Evolutionary conservation across 2,797 vertebrate genomes (phyloP).

Genomic region (Staurois parvus): DNA sequence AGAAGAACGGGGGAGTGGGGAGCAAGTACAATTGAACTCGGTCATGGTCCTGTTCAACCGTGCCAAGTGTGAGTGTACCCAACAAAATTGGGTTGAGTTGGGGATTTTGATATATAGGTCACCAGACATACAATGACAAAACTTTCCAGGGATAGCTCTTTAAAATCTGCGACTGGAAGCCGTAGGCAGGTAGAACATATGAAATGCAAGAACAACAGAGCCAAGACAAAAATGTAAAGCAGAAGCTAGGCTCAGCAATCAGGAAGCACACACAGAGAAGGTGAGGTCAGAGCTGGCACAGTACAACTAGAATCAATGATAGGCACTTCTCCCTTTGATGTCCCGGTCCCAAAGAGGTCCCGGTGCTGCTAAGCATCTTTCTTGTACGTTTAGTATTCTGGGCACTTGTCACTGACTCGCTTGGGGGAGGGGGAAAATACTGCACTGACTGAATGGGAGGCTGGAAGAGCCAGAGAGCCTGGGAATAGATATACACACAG

Average conservation of each 20-base stretch:
- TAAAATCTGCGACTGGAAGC: neutral
- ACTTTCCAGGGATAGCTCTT: too few relatives aligned
- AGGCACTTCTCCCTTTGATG: neutral
- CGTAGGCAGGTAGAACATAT: neutral
- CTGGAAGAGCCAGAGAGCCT: constrained; percentile 21
- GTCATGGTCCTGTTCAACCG: too few relatives aligned
- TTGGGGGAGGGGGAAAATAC: constrained; percentile 55
- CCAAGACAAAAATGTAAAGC: neutral
- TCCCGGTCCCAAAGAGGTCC: constrained; percentile 12
- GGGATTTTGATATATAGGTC: too few relatives aligned
- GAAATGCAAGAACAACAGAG: neutral
- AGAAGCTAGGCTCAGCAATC: too few relatives aligned
- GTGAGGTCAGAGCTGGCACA: neutral
- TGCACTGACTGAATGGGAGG: constrained; percentile 57
- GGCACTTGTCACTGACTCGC: constrained; percentile 61
- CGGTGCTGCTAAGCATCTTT: constrained; percentile 22
- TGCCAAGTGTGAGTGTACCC: too few relatives aligned
- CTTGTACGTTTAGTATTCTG: constrained; percentile 51
- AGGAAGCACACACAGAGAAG: neutral
- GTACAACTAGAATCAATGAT: neutral
- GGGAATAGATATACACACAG: constrained; percentile 7
- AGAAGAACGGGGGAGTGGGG: too few relatives aligned
- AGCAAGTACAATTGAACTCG: too few relatives aligned
- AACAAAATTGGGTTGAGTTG: too few relatives aligned
- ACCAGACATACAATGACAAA: too few relatives aligned